Conservation (phyloP, 2,113 vertebrate genomes). For the Bucco capensis region DNA sequence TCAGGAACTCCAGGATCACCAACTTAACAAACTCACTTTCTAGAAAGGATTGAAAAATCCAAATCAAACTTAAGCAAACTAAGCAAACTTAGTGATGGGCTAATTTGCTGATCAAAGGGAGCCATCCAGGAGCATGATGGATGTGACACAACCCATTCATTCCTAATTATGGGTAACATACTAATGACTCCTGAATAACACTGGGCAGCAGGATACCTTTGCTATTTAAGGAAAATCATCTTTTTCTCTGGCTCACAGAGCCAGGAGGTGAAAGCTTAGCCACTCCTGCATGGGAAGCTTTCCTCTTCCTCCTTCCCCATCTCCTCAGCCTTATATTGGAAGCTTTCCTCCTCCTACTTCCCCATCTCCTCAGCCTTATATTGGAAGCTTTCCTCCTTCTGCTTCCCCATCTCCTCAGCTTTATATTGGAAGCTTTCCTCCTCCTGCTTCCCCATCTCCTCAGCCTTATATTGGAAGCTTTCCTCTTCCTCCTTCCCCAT, state of each 20-base stretch:
- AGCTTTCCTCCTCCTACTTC: background rate
- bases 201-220: background rate
- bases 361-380: fast-evolving
- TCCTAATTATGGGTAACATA: background rate
- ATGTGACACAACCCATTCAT: background rate
- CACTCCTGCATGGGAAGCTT: fast-evolving
- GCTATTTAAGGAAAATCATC: background rate
- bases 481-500: background rate
- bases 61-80: too few relatives aligned
- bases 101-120: constrained; percentile 22
- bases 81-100: too few relatives aligned
- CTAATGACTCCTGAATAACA: background rate
- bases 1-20: fast-evolving
- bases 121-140: background rate
- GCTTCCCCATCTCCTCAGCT: background rate
- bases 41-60: background rate
- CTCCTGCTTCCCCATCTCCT: background rate
- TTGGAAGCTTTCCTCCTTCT: background rate
- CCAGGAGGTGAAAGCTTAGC: background rate
- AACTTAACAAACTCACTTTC: background rate
- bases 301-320: background rate
- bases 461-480: background rate
- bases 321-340: too few relatives aligned
- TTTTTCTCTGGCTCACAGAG: background rate
- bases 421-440: background rate